Evolutionary conservation across 2,888 invertebrate genomes (phyloP).

Genomic region (Cactoblastis cactorum): DNA sequence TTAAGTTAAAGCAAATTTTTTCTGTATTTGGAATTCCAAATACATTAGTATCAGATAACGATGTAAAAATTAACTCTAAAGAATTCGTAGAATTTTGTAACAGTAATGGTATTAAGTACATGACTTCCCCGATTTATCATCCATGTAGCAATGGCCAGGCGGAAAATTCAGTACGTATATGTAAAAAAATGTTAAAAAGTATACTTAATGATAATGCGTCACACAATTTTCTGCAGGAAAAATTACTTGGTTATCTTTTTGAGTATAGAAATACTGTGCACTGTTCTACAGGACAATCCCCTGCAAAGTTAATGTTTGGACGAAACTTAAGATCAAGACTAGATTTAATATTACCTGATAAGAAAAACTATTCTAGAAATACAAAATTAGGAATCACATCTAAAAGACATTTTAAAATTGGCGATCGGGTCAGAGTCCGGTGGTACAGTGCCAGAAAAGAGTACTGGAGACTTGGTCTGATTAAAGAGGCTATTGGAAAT

Average conservation of each 20-base stretch:
- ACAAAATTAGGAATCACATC: background rate
- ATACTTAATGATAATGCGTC: constrained; percentile 15
- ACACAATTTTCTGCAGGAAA: constrained; percentile 10
- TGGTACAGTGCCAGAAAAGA: constrained; percentile 1
- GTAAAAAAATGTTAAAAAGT: constrained; percentile 20
- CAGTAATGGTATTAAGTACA: background rate
- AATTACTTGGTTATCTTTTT: constrained; percentile 21
- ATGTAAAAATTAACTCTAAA: background rate
- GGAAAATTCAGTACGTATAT: background rate
- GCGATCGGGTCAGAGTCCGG: background rate
- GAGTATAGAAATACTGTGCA: constrained; percentile 4
- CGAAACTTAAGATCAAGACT: background rate
- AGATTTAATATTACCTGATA: background rate
- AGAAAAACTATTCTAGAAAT: background rate
- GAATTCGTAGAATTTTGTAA: background rate
- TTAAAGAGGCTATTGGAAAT: background rate
- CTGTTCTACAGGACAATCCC: background rate
- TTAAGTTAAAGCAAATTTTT: constrained; percentile 20
- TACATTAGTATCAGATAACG: background rate
- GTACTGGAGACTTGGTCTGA: background rate
- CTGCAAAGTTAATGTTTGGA: background rate
- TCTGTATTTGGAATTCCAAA: constrained; percentile 20
- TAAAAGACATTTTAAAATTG: background rate
- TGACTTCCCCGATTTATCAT: background rate
- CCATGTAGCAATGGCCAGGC: background rate